Evolutionary conservation across 2,113 vertebrate genomes (phyloP), one percentile per base, ranked within the genome.

Genomic region (Sphyrna mokarran): DNA sequence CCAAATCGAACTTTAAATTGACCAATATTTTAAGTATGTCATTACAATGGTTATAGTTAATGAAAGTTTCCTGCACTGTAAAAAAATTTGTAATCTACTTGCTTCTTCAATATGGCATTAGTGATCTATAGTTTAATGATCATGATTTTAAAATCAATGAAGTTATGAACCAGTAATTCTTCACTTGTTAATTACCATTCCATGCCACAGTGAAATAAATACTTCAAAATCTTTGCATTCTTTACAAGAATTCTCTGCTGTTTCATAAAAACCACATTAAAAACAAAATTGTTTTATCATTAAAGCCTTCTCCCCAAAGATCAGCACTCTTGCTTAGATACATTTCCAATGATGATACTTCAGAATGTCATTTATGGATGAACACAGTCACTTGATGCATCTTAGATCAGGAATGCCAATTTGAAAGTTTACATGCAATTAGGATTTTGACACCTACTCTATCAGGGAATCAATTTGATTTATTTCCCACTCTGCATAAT

Each of bases 71-170:
- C 80, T 43, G 40, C 80, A 20, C 13, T 43, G 78, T 83, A 37
- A 83, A 83, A 83, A 76, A 83, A 83, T 83, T n/a, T 83, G 80
- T 83, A 43, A 18, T 83, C 80, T 83, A 16, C 80, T 83, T 83
- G 40, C 78, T 80, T 37, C 14, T 80, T 83, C 37, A 43, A 16
- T 5, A 40, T 20, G 37, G 80, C 80, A 83, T 83, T 83, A 16
- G 22, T 40, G n/a, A 83, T 83, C 37, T 83, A 20, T 20, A 83
- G n/a, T 43, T 83, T 43, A 40, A 83, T 16, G 37, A 83, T 14
- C 29, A 1, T 83, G 80, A 43, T 37, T 20, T 83, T 83, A 83
- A 83, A 83, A 18, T 43, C 18, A n/a, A 83, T 83, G 80, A 83
- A 83, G 80, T 83, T 37, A 83, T 43, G 37, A 40, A 43, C 16